Evolutionary conservation across 2,797 vertebrate species (phyloP).

Genomic region (Propithecus perrieri): DNA sequence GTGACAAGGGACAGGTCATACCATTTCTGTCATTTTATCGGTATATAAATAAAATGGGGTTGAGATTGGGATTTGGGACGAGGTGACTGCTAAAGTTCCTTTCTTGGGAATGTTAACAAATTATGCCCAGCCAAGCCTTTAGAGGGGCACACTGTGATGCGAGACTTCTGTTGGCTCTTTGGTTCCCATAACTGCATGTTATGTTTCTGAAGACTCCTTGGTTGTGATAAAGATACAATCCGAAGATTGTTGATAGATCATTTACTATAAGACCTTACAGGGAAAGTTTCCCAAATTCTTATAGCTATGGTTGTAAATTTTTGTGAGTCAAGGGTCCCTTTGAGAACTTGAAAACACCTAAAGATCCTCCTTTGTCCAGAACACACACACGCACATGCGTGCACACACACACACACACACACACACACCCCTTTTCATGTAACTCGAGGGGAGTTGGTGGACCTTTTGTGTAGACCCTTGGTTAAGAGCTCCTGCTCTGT

Average conservation of each 20-base stretch:
- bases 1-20: not conserved
- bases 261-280: not conserved
- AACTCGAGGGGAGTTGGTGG: not conserved
- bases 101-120: not conserved
- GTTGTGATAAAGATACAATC: not conserved
- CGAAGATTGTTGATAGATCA: not conserved
- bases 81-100: not conserved
- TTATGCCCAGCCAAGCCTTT: not conserved
- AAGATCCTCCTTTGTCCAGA: not conserved
- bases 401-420: too few species aligned
- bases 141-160: not conserved
- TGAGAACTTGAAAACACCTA: not conserved
- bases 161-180: not conserved
- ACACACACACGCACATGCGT: not conserved
- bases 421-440: not conserved
- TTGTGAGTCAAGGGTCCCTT: not conserved
- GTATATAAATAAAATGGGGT: not conserved
- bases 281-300: not conserved
- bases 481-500: not conserved
- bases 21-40: not conserved
- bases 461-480: not conserved
- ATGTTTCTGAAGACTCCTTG: not conserved
- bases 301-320: not conserved
- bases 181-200: not conserved
- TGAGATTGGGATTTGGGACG: not conserved